Conservation (phyloP, 2,888 invertebrate species). For the Philereme vetulata region DNA sequence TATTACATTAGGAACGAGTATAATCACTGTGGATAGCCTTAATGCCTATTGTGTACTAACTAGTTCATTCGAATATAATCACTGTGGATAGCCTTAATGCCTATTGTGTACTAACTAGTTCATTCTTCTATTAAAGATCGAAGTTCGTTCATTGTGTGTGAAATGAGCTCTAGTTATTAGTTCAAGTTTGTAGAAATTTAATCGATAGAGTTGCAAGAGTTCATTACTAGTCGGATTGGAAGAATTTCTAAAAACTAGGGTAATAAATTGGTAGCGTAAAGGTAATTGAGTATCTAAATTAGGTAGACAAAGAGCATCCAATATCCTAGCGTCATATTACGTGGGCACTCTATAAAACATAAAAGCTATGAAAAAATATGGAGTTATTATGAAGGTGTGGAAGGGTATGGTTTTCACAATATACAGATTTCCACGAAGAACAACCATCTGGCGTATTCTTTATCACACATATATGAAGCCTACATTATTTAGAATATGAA, state of each 20-base stretch:
- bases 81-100: constrained; percentile 6
- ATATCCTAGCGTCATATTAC: too few relatives aligned
- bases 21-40: constrained; percentile 8
- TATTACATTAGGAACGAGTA: constrained; percentile 2
- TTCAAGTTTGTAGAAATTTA: constrained; percentile 5
- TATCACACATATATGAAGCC: not conserved
- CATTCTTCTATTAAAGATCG: not conserved
- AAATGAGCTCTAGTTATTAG: constrained; percentile 1
- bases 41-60: constrained; percentile 1
- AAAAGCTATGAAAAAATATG: not conserved
- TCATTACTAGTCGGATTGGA: not conserved
- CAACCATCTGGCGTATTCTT: constrained; percentile 1
- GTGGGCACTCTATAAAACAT: not conserved
- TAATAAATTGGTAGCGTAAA: constrained; percentile 3
- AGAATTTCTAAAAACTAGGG: not conserved
- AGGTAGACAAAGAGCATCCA: too few relatives aligned
- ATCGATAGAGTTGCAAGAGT: constrained; percentile 16
- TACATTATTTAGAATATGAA: not conserved
- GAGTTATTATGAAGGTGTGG: not conserved
- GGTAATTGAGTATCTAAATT: too few relatives aligned
- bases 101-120: constrained; percentile 3
- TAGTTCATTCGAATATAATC: constrained; percentile 1
- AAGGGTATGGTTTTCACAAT: not conserved
- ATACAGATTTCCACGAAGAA: not conserved
- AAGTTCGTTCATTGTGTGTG: constrained; percentile 1